Conservation (phyloP, 2,888 invertebrate genomes). For the Thymelicus acteon region DNA sequence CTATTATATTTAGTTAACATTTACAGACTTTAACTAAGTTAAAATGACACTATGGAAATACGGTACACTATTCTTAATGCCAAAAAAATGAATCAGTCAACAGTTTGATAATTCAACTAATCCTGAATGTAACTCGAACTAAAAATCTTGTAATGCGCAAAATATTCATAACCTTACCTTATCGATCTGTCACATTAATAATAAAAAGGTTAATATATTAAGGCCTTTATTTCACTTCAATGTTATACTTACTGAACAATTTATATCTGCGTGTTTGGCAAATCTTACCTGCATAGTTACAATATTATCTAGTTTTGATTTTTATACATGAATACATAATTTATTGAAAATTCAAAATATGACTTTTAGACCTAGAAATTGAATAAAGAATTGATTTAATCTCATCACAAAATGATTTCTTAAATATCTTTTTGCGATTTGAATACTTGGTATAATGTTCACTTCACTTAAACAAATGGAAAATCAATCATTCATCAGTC, state of each 20-base stretch:
- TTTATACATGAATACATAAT: neutral
- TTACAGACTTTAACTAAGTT: neutral
- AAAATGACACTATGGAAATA: neutral
- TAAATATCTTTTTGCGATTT: too few relatives aligned
- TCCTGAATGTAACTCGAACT: neutral
- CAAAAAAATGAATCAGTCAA: neutral
- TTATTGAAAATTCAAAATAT: too few relatives aligned
- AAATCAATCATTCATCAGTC: too few relatives aligned
- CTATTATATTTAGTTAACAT: neutral
- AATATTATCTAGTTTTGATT: neutral
- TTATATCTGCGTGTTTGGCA: neutral
- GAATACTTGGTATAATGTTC: too few relatives aligned
- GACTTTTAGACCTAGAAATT: too few relatives aligned
- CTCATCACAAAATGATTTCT: too few relatives aligned
- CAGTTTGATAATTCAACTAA: neutral
- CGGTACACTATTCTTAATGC: slow-evolving; percentile 1
- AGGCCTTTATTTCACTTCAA: neutral
- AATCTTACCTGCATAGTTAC: neutral
- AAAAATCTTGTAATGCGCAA: neutral
- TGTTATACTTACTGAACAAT: neutral
- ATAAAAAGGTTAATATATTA: neutral
- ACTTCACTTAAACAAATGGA: too few relatives aligned
- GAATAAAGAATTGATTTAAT: too few relatives aligned
- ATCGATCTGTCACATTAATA: too few relatives aligned
- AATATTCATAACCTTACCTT: too few relatives aligned